A percentile compares a stretch with the other conserved stretches of the same genome.
These are phyloP conservation scores for Oryzias woworae DNA, from an alignment of 2,113 vertebrate species.

Conservation along the genomic window DNA sequence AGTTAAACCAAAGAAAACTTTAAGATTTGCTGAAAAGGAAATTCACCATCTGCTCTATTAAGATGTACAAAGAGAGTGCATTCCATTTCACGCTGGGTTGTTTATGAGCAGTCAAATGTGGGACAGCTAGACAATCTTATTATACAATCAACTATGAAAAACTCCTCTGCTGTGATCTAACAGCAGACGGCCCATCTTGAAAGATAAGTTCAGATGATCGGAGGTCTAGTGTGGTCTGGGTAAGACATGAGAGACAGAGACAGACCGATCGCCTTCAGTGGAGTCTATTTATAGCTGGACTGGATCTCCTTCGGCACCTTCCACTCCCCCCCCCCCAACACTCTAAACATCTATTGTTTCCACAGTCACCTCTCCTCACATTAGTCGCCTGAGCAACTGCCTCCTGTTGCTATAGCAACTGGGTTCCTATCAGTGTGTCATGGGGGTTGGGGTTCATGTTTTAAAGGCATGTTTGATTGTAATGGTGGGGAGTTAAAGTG, in stretches of 20 bases:
- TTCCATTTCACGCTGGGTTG: neutral
- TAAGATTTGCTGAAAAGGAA: no score
- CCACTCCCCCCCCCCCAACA: slow-evolving; percentile 52
- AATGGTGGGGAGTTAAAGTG: slow-evolving; percentile 16
- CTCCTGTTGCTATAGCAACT: slow-evolving; percentile 76
- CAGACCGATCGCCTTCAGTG: slow-evolving; percentile 31
- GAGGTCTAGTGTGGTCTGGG: slow-evolving; percentile 11
- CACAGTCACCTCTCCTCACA: slow-evolving; percentile 48
- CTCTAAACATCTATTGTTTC: slow-evolving; percentile 58
- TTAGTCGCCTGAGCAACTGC: slow-evolving; percentile 81
- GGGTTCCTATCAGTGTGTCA: slow-evolving; percentile 53
- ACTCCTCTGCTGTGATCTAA: slow-evolving; percentile 13
- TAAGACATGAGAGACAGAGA: slow-evolving; percentile 5
- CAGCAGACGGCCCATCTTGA: neutral
- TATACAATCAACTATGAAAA: neutral
- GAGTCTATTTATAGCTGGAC: slow-evolving; percentile 63
- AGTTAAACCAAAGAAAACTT: no score
- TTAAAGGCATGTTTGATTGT: slow-evolving; percentile 19
- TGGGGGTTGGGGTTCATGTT: slow-evolving; percentile 21
- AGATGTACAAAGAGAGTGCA: no score
- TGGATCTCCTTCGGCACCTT: slow-evolving; percentile 17
- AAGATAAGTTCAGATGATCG: slow-evolving; percentile 13
- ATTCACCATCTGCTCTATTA: no score
- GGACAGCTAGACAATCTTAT: neutral
- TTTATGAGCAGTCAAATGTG: neutral